Conservation (phyloP, 2,888 invertebrate genomes). For the Troides helena region DNA sequence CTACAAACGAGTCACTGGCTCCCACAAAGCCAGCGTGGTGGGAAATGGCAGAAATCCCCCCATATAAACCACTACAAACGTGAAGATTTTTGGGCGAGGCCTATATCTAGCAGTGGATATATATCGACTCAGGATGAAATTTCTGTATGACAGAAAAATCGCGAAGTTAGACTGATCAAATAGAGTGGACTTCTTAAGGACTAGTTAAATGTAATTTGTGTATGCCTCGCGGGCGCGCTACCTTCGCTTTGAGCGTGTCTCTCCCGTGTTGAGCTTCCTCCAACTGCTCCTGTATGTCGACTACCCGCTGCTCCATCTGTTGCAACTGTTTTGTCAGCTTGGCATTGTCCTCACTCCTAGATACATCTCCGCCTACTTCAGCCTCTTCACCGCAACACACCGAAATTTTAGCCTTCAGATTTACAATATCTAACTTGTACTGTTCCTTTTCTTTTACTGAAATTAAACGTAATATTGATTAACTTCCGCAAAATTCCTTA, state of each 20-base stretch:
- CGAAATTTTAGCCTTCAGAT: slow-evolving; percentile 64
- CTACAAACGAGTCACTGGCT: too few relatives aligned
- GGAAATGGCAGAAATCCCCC: too few relatives aligned
- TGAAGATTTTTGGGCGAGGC: too few relatives aligned
- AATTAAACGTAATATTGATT: slow-evolving; percentile 30
- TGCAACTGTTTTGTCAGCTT: slow-evolving; percentile 71
- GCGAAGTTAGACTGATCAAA: too few relatives aligned
- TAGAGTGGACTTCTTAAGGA: too few relatives aligned
- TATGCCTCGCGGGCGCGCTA: slow-evolving; percentile 31
- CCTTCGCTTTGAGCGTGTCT: slow-evolving; percentile 70
- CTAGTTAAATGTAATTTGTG: too few relatives aligned
- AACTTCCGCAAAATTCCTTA: neutral
- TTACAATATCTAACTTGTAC: slow-evolving; percentile 61
- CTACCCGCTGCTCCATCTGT: slow-evolving; percentile 74
- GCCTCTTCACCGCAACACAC: slow-evolving; percentile 56
- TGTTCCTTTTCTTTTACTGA: slow-evolving; percentile 69
- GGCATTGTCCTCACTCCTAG: slow-evolving; percentile 33
- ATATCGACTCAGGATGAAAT: too few relatives aligned
- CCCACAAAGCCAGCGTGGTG: too few relatives aligned
- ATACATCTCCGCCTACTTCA: slow-evolving; percentile 41
- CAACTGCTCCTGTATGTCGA: slow-evolving; percentile 71
- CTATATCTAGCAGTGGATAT: too few relatives aligned
- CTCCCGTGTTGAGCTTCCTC: slow-evolving; percentile 77
- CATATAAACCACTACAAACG: too few relatives aligned
- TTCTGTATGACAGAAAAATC: too few relatives aligned